Percentiles rank a stretch among this genome's conserved stretches.
Conservation (phyloP, 2,113 vertebrate species). For the Sprattus sprattus region DNA sequence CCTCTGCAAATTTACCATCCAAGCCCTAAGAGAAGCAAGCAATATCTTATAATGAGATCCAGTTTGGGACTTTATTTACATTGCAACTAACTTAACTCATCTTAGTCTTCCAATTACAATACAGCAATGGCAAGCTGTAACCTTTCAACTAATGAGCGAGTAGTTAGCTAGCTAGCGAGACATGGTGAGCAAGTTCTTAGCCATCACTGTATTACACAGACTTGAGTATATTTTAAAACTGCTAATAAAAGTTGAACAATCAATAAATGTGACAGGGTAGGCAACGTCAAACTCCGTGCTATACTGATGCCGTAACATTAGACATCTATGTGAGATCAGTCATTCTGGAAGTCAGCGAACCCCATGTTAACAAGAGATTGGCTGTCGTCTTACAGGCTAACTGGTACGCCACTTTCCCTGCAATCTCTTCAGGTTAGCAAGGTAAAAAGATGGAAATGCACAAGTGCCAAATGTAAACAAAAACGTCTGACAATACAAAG, state of each 20-base stretch:
- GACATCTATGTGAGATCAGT: neutral
- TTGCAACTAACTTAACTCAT: constrained; percentile 11
- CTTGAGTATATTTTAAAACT: neutral
- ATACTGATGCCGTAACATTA: neutral
- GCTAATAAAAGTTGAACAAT: neutral
- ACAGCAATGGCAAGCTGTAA: neutral
- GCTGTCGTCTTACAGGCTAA: neutral
- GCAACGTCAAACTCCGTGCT: neutral
- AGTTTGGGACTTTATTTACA: neutral
- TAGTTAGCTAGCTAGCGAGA: neutral
- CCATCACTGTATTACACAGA: neutral
- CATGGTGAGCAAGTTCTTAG: neutral
- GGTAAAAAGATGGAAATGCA: constrained; percentile 10
- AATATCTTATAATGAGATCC: neutral
- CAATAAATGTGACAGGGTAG: neutral
- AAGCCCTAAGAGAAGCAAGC: constrained; percentile 62
- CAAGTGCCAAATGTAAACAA: constrained; percentile 22
- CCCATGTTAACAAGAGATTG: constrained; percentile 15
- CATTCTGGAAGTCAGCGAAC: neutral
- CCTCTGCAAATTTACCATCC: constrained; percentile 73
- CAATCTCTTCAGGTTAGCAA: neutral
- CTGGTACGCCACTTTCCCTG: neutral
- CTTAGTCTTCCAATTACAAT: neutral
- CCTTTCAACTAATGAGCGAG: neutral
- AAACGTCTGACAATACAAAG: constrained; percentile 26